A percentile compares a stretch with the other conserved stretches of the same genome.
Conservation (phyloP, 2,888 invertebrate genomes). For the Platycheirus rosarum region DNA sequence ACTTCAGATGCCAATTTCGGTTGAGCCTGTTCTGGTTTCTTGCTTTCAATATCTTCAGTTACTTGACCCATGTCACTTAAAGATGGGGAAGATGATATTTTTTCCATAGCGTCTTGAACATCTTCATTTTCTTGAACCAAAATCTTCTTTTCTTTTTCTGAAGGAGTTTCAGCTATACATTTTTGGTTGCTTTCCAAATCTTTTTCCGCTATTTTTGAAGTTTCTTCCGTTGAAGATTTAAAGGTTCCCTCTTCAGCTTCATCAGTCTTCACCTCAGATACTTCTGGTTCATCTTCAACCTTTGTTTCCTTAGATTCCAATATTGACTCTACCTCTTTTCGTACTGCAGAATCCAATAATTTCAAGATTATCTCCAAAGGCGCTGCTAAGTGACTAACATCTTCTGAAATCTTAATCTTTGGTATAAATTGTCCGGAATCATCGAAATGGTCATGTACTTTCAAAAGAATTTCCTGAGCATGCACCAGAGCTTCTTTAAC, state of each 20-base stretch:
- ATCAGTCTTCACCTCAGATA: neutral
- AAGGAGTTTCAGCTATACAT: no score
- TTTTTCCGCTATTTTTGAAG: no score
- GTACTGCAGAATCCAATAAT: slow-evolving; percentile 17
- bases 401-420: slow-evolving; percentile 51
- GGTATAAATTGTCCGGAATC: slow-evolving; percentile 33
- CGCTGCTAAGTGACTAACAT: slow-evolving; percentile 34
- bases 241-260: no score
- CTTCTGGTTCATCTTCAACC: neutral
- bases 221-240: no score
- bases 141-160: no score
- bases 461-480: slow-evolving; percentile 42
- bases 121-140: neutral
- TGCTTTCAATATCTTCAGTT: neutral
- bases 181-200: no score
- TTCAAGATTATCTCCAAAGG: slow-evolving; percentile 35
- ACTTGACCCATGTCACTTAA: no score
- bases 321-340: no score
- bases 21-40: slow-evolving; percentile 34
- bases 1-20: neutral
- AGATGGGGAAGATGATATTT: no score
- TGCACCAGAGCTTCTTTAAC: slow-evolving; percentile 23
- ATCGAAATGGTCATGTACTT: slow-evolving; percentile 61
- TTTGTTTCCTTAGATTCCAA: neutral
- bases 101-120: no score